Base-by-base conservation (phyloP, 2,113 vertebrate species). In the Pseudopipra pipra region DNA sequence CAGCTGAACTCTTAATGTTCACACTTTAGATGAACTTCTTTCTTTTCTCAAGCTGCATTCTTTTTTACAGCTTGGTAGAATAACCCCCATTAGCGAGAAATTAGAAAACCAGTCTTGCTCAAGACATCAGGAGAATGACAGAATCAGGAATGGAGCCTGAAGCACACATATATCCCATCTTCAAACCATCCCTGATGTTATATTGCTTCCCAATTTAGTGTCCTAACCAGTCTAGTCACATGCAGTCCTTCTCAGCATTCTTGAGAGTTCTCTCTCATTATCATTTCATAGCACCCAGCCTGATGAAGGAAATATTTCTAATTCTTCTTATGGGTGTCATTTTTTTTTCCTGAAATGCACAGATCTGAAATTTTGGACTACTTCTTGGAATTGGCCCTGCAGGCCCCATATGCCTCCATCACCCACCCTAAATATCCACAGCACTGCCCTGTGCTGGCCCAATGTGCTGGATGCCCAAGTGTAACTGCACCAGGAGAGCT, bases 401-500 rank as follows among this genome's bases (percentile, higher is more conserved):
- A 44, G 28, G 30, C 19, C 18, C 14, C 14, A 3, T 7, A 8
- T 7, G 10, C 23, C 39, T 49, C 20, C 23, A 58, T 35, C 30
- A 35, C 22, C 24, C 51, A 43, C 28, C 23, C 15, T 24, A 44
- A 43, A 19, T 24, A 27, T 5, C 13, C 27, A 8, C 20, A 43
- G 87, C 52, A 41, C 25, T 76, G 39, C 46, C 43, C 46, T 2
- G 0, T 6, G 41, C 68, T 28, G 63, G 65, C 78, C 89, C 90
- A 67, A 43, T 3, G 61, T 39, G 85, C 68, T 44, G 78, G 67
- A 52, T 24, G 22, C 4, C n/a, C 47, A 51, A 91, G 46, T 39
- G 33, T 47, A 74, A 37, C 62, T 51, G 17, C 83, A 68, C 59
- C 80, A 89, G 77, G 67, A 97, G 82, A 96, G 25, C 67, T 85